Conservation (phyloP, 2,113 vertebrate genomes). For the Atherinomorus stipes region DNA sequence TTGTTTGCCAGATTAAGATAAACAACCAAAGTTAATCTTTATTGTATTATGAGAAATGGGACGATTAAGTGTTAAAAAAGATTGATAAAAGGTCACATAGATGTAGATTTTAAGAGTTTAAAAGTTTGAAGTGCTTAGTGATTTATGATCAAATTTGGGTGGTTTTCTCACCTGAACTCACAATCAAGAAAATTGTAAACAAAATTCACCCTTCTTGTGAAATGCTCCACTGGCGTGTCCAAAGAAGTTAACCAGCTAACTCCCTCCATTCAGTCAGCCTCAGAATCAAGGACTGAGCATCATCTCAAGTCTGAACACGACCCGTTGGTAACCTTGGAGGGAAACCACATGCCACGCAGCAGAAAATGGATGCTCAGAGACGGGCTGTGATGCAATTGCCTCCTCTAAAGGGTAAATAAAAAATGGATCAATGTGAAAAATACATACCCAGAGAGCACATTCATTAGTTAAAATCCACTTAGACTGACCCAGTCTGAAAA, state of each 20-base stretch:
- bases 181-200: too few relatives aligned
- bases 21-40: not conserved
- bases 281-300: constrained; percentile 43
- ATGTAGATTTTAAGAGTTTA: not conserved
- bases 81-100: not conserved
- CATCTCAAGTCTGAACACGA: constrained; percentile 40
- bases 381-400: constrained; percentile 20
- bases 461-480: not conserved
- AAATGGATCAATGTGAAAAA: constrained; percentile 21
- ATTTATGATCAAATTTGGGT: not conserved
- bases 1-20: constrained; percentile 13
- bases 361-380: constrained; percentile 39
- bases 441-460: not conserved
- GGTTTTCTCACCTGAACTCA: too few relatives aligned
- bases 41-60: too few relatives aligned
- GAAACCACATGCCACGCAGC: constrained; percentile 45
- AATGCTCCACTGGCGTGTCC: not conserved
- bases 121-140: not conserved
- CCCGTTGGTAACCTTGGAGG: constrained; percentile 51
- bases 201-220: too few relatives aligned
- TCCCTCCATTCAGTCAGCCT: constrained; percentile 20
- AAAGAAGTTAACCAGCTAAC: not conserved
- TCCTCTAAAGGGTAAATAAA: constrained; percentile 43
- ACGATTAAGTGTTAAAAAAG: too few relatives aligned
- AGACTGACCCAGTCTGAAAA: not conserved